Percentiles rank a stretch among this genome's conserved stretches.
Evolutionary conservation across 92 coral and sea anemone genomes (phyloP).

Genomic region (Umimayanthus chanpuru): DNA sequence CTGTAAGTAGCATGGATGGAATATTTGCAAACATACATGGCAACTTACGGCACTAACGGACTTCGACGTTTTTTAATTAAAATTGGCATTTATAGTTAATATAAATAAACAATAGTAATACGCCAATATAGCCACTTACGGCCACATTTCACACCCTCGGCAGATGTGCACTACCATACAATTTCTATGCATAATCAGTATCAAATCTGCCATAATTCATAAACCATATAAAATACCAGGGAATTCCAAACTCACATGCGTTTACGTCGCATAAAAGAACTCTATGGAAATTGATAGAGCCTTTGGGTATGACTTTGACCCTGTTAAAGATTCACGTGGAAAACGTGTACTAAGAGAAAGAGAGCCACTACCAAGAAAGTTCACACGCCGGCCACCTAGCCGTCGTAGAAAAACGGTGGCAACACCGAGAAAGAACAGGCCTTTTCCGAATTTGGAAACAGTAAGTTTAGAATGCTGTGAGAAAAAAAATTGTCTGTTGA

Average conservation of each 20-base stretch:
- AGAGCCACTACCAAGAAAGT: constrained; percentile 21
- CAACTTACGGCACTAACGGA: too few relatives aligned
- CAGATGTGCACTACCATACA: too few relatives aligned
- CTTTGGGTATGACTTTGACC: constrained; percentile 11
- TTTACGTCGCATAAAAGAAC: background rate
- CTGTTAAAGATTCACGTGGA: background rate
- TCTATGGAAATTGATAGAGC: background rate
- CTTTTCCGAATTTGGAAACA: background rate
- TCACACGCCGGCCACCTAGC: background rate
- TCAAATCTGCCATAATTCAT: too few relatives aligned
- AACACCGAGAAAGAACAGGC: constrained; percentile 49
- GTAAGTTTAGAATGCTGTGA: constrained; percentile 46
- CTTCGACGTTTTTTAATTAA: too few relatives aligned
- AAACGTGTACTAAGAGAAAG: too few relatives aligned
- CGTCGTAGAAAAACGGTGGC: constrained; percentile 25
- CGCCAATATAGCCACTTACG: too few relatives aligned
- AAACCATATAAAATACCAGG: background rate
- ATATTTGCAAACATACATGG: too few relatives aligned
- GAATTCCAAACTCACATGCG: background rate
- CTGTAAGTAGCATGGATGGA: too few relatives aligned
- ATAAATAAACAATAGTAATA: too few relatives aligned
- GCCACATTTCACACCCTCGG: too few relatives aligned
- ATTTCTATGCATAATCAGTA: too few relatives aligned
- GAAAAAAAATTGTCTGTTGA: constrained; percentile 36
- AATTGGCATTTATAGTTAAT: too few relatives aligned